Evolutionary conservation across 1,140 invertebrate species (phyloP).

Genomic region (Drosophila oshimai): DNA sequence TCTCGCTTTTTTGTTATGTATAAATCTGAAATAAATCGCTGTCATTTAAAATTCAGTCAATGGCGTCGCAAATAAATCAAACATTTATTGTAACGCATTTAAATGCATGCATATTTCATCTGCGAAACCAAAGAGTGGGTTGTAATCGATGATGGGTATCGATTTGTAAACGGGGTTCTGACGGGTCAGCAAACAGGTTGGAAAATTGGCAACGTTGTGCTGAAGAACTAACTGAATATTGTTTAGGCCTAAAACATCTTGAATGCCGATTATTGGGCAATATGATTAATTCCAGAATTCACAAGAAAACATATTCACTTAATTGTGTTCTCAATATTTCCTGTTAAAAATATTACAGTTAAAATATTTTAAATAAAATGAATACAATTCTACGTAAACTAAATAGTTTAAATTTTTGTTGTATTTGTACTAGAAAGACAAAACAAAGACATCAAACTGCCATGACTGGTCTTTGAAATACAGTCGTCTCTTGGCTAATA

Average conservation of each 20-base stretch:
- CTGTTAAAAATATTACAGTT: too few relatives aligned
- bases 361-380: too few relatives aligned
- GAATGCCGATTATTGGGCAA: too few relatives aligned
- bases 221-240: neutral
- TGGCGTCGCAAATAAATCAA: slow-evolving; percentile 79
- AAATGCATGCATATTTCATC: slow-evolving; percentile 76
- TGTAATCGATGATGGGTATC: slow-evolving; percentile 20
- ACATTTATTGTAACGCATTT: slow-evolving; percentile 79
- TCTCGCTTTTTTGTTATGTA: slow-evolving; percentile 24
- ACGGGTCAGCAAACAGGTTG: slow-evolving; percentile 1
- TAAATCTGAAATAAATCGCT: slow-evolving; percentile 74
- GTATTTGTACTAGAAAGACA: too few relatives aligned
- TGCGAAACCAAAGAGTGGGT: slow-evolving; percentile 20
- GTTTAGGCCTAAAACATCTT: too few relatives aligned
- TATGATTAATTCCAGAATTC: too few relatives aligned
- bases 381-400: too few relatives aligned
- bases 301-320: too few relatives aligned
- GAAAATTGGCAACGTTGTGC: neutral
- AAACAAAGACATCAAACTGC: neutral
- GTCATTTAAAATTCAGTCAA: slow-evolving; percentile 78
- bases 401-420: too few relatives aligned
- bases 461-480: neutral
- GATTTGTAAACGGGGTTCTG: neutral
- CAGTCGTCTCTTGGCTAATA: slow-evolving; percentile 8
- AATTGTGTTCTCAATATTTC: too few relatives aligned